Percentiles rank a stretch among this genome's conserved stretches.
phyloP scores from a whole-genome alignment of 2,113 vertebrate genomes.

The Hydrochoerus hydrochaeris region DNA sequence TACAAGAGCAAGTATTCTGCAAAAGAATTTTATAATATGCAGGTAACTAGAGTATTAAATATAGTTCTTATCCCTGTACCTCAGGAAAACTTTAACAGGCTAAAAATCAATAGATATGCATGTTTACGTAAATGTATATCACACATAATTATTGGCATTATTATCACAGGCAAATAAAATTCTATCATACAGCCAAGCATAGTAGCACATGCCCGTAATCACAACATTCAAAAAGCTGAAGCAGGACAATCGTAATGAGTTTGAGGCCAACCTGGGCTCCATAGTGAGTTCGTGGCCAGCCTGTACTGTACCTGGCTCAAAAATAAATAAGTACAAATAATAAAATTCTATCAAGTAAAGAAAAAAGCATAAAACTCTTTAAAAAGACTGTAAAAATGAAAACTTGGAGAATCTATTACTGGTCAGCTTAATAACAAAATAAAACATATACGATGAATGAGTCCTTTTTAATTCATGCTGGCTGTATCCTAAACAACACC shows the following conservation, averaged over 20 bases:
- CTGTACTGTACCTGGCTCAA: neutral
- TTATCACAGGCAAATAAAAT: constrained; percentile 7
- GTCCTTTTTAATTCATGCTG: neutral
- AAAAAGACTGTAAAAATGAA: constrained; percentile 22
- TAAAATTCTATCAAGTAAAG: neutral
- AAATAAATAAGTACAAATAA: neutral
- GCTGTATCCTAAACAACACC: neutral
- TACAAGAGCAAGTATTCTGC: neutral
- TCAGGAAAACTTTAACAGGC: neutral
- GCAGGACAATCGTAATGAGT: neutral
- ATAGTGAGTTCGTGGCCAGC: no score
- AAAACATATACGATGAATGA: neutral
- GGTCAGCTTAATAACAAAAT: neutral
- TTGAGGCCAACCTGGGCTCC: neutral
- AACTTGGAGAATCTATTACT: neutral
- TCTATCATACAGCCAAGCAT: neutral
- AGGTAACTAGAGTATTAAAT: constrained; percentile 21
- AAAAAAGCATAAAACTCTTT: constrained; percentile 32
- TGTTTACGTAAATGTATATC: neutral
- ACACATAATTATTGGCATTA: neutral
- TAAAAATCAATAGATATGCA: neutral
- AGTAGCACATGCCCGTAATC: neutral
- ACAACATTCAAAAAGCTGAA: neutral
- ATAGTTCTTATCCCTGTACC: neutral
- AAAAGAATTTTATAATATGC: neutral